Evolutionary conservation across 2,888 invertebrate genomes (phyloP).

Genomic region (Cenopis cana): DNA sequence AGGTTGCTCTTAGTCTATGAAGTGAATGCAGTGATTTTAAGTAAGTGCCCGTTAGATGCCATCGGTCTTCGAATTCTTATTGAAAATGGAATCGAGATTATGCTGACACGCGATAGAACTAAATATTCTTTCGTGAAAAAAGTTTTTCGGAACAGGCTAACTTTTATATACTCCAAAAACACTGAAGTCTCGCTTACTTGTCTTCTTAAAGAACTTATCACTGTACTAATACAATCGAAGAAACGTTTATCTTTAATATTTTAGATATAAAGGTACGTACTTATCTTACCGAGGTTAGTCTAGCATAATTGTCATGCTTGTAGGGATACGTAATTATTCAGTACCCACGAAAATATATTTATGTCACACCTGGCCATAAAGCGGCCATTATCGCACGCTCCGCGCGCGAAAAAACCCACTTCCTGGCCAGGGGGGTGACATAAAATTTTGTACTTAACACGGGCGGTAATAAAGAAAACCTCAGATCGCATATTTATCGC

Average conservation of each 20-base stretch:
- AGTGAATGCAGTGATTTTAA: constrained; percentile 59
- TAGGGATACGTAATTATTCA: neutral
- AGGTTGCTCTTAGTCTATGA: constrained; percentile 49
- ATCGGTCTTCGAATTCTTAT: constrained; percentile 38
- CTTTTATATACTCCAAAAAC: constrained; percentile 15
- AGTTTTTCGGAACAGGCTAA: neutral
- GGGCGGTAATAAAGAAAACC: too few relatives aligned
- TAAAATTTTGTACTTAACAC: too few relatives aligned
- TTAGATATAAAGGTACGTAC: too few relatives aligned
- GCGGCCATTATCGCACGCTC: too few relatives aligned
- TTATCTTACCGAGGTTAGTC: neutral
- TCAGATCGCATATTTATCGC: too few relatives aligned
- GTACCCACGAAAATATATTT: too few relatives aligned
- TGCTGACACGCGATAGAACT: constrained; percentile 38
- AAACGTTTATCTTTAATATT: neutral
- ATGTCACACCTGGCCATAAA: too few relatives aligned
- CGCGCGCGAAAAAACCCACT: too few relatives aligned
- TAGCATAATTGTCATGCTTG: neutral
- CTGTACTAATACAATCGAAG: neutral
- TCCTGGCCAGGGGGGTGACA: too few relatives aligned
- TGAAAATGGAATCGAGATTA: constrained; percentile 44
- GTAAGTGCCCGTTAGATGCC: constrained; percentile 51
- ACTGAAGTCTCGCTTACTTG: neutral
- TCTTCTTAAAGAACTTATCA: neutral
- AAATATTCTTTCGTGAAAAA: constrained; percentile 33